Evolutionary conservation across 2,113 vertebrate genomes (phyloP), one percentile per base, ranked within the genome.

Genomic region (Megaptera novaeangliae): DNA sequence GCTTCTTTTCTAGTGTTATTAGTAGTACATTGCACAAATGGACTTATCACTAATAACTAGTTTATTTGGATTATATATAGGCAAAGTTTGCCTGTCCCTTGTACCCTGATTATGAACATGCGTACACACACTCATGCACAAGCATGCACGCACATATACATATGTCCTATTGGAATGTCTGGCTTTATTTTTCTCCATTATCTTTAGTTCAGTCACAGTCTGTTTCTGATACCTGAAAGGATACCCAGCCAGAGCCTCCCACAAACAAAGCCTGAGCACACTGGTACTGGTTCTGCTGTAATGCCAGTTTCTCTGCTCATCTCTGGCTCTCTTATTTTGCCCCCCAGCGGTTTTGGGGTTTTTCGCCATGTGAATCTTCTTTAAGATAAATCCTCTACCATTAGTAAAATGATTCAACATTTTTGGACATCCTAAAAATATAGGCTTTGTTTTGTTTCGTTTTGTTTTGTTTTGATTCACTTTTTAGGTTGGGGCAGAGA

Each of bases 361-460:
- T 57, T 29, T 52, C 31, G 8, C 5, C 18, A 12, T 64, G 29
- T 80, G 18, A 87, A 93, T 85, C 90, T 88, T 91, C 55, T 81
- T 83, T 87, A 89, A 39, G 31, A 89, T 93, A 82, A 95, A 95
- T 94, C 46, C 11, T 95, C 8, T 10, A 29, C 41, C n/a, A n/a
- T 78, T 89, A 89, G 41, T 82, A 94, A 72, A 96, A 96, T 85
- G 27, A 92, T 49, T 92, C 55, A 94, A 8, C 25, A 87, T 77
- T 92, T 95, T 89, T 90, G 31, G 14, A 92, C 49, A 34, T 71
- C 55, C 71, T 96, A 83, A 90, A 94, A 92, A 89, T 92, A 66
- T 3, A 97, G 21, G 2, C 18, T 29, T 49, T 88, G 71, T 63
- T 23, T 97, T 36, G 52, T 6, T n/a, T 78, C 49, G 14, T 49